These are phyloP conservation scores for Phymanthus crucifer DNA, from an alignment of 92 coral and sea anemone genomes.

Conservation along the genomic window DNA sequence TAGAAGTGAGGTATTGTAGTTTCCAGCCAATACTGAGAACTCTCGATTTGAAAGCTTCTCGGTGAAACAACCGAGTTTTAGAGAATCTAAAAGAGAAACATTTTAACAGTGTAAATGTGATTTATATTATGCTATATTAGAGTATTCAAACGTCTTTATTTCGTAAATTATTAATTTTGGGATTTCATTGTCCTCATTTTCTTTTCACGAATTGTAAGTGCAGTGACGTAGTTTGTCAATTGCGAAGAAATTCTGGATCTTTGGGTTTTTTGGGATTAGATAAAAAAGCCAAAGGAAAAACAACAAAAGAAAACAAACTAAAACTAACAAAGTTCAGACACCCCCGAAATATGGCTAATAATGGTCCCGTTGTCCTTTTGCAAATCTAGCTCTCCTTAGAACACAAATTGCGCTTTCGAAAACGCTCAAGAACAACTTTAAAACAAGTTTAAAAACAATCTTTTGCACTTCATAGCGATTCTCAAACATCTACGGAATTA, in stretches of 20 bases:
- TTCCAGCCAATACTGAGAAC: constrained; percentile 72
- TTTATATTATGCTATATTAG: neutral
- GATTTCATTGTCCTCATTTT: too few species aligned
- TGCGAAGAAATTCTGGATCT: too few species aligned
- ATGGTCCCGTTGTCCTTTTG: too few species aligned
- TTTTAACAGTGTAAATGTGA: neutral
- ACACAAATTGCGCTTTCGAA: neutral
- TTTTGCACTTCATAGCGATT: neutral
- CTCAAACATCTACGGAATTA: neutral
- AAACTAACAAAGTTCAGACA: too few species aligned
- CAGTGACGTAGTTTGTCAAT: too few species aligned
- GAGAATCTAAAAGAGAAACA: constrained; percentile 54
- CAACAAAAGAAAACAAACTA: too few species aligned
- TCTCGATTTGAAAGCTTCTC: constrained; percentile 53
- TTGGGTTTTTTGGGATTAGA: too few species aligned
- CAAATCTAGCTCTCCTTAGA: too few species aligned
- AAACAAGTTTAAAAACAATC: neutral
- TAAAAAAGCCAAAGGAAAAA: neutral
- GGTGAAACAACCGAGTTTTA: constrained; percentile 73
- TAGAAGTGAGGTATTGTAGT: constrained; percentile 50
- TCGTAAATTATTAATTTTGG: too few species aligned
- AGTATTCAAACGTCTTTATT: too few species aligned
- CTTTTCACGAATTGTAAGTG: too few species aligned
- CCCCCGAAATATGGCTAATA: too few species aligned
- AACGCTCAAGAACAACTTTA: neutral